A percentile compares a stretch with the other conserved stretches of the same genome.
Evolutionary conservation across 35 echinoderm and acorn worm species (phyloP).

Genomic region (Lytechinus variegatus): DNA sequence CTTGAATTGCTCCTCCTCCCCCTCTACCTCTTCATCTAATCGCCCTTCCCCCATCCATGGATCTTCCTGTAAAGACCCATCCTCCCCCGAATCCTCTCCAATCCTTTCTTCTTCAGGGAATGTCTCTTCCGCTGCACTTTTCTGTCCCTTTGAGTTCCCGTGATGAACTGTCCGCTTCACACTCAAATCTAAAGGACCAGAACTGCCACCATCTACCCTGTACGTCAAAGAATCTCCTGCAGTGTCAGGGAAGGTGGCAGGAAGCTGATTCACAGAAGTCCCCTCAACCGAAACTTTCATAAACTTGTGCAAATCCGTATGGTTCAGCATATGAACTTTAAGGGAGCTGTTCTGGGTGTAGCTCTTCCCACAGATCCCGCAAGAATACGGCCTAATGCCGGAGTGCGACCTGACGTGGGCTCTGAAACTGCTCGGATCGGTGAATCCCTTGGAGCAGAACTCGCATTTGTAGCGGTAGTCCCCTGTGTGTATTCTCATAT

Average conservation of each 20-base stretch:
- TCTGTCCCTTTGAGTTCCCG: not conserved
- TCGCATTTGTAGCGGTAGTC: constrained; percentile 62
- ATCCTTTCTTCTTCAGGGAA: not conserved
- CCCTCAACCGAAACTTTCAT: not conserved
- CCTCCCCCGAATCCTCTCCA: not conserved
- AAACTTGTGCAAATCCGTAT: not conserved
- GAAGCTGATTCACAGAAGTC: not conserved
- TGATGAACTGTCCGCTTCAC: not conserved
- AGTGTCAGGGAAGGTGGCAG: not conserved
- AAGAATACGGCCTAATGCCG: constrained; percentile 58
- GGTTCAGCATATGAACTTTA: constrained; percentile 59
- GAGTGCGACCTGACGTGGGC: constrained; percentile 63
- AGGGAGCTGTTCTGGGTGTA: constrained; percentile 62
- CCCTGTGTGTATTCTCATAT: constrained; percentile 54
- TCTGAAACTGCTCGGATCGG: constrained; percentile 48
- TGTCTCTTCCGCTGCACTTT: not conserved
- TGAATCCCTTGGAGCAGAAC: constrained; percentile 64
- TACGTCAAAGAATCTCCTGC: not conserved
- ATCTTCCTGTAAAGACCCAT: not conserved
- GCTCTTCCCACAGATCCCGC: constrained; percentile 46
- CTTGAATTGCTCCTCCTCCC: too few relatives aligned
- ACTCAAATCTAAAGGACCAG: not conserved
- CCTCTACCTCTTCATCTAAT: too few relatives aligned
- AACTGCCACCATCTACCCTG: not conserved
- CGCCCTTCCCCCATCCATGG: not conserved